Evolutionary conservation across 2,888 invertebrate genomes (phyloP), one percentile per base, ranked within the genome.

Genomic region (Dicranocentrus wangi): DNA sequence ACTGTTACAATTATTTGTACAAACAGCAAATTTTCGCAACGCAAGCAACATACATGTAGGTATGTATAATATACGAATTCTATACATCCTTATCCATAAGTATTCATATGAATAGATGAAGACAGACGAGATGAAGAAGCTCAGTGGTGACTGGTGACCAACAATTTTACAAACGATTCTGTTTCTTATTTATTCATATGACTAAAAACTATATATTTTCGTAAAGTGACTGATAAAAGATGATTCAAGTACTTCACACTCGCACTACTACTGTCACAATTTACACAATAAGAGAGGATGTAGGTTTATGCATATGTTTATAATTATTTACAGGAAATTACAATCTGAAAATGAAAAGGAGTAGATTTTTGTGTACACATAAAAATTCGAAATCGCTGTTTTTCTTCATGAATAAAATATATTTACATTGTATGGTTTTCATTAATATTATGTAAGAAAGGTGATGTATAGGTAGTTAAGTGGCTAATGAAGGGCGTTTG

Each of bases 41-140:
- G n/a, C n/a, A n/a, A n/a, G n/a, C n/a, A n/a, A n/a, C n/a, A n/a
- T n/a, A n/a, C n/a, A n/a, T n/a, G n/a, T n/a, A n/a, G n/a, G n/a
- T n/a, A 32, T 32, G 32, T 32, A 32, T 32, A 7, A 32, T 10
- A 3, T 32, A 32, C 32, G 10, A 32, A 7, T 7, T 32, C n/a
- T 47, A 47, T 5, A 47, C 7, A 47, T 47, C 32, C 32, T 32
- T 32, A 7, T 47, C 7, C n/a, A 47, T n/a, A 47, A 7, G n/a
- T 47, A 47, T 47, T 3, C 5, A 47, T 47, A 47, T 47, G 10
- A 21, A 15, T 21, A 17, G 7, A 17, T 61, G 61, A 61, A 28
- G 61, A 61, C 61, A 61, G 61, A 61, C 61, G 28, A 61, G 61
- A 61, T 61, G 61, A 61, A 61, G 61, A 61, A 61, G 61, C 61